These are phyloP conservation scores for Podarcis lilfordi DNA, from an alignment of 2,797 vertebrate species.

Conservation along the genomic window DNA sequence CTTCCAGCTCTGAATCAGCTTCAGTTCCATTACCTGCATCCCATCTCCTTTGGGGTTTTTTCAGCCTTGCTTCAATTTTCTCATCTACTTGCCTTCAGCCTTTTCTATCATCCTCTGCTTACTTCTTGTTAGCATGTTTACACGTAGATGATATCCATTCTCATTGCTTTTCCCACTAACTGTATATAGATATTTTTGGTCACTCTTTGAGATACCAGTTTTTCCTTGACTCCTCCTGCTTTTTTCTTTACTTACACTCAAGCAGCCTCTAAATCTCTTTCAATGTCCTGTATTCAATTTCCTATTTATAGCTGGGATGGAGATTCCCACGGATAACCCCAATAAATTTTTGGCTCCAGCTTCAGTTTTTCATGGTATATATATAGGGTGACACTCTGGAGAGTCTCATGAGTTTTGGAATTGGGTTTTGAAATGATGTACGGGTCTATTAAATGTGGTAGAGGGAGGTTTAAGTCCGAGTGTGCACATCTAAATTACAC, in stretches of 20 bases:
- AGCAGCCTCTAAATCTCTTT: neutral
- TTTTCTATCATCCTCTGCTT: neutral
- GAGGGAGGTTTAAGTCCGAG: neutral
- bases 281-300: neutral
- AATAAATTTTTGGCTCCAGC: neutral
- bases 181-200: neutral
- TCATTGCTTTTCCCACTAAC: neutral
- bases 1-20: neutral
- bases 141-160: neutral
- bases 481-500: neutral
- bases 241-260: neutral
- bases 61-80: neutral
- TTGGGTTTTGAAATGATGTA: neutral
- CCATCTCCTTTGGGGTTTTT: neutral
- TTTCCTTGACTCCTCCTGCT: neutral
- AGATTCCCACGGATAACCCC: neutral
- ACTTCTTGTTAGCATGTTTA: neutral
- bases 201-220: neutral
- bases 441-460: neutral
- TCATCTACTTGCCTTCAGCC: neutral
- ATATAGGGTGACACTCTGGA: neutral
- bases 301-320: neutral
- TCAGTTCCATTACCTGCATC: too few species aligned
- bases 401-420: neutral
- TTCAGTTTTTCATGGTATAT: neutral